Evolutionary conservation across 2,888 invertebrate genomes (phyloP), one percentile per base, ranked within the genome.

Genomic region (Scaptomyza parva): DNA sequence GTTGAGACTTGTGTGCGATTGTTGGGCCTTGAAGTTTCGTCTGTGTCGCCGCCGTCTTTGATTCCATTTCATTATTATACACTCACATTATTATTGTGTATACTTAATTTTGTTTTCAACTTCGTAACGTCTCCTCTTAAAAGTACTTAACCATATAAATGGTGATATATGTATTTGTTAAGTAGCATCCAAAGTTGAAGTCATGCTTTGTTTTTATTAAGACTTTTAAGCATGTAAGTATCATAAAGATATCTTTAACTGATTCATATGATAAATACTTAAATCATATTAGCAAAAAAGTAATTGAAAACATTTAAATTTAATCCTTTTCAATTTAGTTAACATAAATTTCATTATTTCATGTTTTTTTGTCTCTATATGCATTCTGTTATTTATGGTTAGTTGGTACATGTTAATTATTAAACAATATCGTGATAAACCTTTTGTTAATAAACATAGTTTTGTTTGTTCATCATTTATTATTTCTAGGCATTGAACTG

Each of bases 61-160:
- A 75, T 78, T 64, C 76, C 71, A 79, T 72, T 75, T 70, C 54
- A 64, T 68, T 75, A 68, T 68, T 74, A 67, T 69, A 74, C 70
- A 60, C 59, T 69, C 62, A 50, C 57, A 61, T 58, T 76, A 60
- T 45, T 55, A 65, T 45, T 59, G 33, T 50, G 58, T 44, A 37
- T 59, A 55, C 47, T 44, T 72, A 39, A 72, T 57, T 61, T 69
- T 69, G 47, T 55, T 63, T 44, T 14, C 57, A 70, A 73, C 55
- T 64, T 75, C 50, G 76, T 48, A 57, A 57, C 50, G 70, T 50
- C 52, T 17, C 47, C 69, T 40, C 69, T 40, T 9, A 39, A 37
- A 62, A 63, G 51, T 48, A 52, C 43, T 70, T 75, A 53, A 30
- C 24, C 28, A 24, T 14, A 41, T 45, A 28, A 17, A 51, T n/a